Conservation (phyloP, 2,797 vertebrate genomes). For the Cirrhinus molitorella region DNA sequence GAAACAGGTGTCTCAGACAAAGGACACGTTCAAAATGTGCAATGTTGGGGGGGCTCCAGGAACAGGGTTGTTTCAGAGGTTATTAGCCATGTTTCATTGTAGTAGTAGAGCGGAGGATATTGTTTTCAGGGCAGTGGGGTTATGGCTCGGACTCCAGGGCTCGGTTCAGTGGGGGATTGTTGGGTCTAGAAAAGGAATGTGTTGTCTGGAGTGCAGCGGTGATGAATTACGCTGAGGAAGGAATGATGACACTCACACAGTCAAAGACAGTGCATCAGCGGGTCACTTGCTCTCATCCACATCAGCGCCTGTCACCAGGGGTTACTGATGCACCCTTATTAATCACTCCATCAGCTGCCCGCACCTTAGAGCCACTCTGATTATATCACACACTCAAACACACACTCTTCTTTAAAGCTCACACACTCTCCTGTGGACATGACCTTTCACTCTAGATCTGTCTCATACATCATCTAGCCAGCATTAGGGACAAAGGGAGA, state of each 20-base stretch:
- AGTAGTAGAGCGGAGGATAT: background rate
- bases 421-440: constrained; percentile 51
- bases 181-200: constrained; percentile 16
- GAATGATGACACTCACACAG: constrained; percentile 48
- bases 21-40: constrained; percentile 6
- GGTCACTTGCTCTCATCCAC: constrained; percentile 57
- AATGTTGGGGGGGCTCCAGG: background rate
- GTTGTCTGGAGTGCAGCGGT: constrained; percentile 55
- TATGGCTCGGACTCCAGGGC: constrained; percentile 38
- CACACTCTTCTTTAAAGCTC: constrained; percentile 45
- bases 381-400: constrained; percentile 42
- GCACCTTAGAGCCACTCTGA: constrained; percentile 38
- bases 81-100: constrained; percentile 6
- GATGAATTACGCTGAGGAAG: constrained; percentile 66
- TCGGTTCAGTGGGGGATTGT: constrained; percentile 5
- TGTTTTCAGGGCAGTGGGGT: constrained; percentile 24
- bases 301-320: constrained; percentile 55
- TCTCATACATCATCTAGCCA: constrained; percentile 58
- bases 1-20: background rate
- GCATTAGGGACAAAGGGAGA: constrained; percentile 5
- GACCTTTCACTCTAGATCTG: constrained; percentile 54
- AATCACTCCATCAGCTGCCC: constrained; percentile 68
- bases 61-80: background rate
- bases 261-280: constrained; percentile 56
- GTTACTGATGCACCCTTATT: constrained; percentile 71